Conservation (phyloP, 92 coral and sea anemone species). For the Phenganax stokvisi region DNA sequence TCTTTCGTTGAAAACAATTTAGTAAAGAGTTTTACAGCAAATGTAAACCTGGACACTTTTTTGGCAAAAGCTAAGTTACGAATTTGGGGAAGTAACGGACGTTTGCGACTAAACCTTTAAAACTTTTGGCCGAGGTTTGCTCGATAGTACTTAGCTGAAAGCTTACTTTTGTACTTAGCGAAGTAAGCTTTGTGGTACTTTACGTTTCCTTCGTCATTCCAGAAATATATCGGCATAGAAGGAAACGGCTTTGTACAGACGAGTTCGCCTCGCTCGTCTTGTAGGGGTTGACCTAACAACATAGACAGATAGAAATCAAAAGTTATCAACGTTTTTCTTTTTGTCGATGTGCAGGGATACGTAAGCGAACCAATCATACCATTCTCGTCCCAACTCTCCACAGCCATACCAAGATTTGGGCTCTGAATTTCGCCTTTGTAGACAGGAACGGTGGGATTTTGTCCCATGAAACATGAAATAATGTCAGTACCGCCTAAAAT, state of each 20-base stretch:
- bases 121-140: too few relatives aligned
- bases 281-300: conserved; percentile 61
- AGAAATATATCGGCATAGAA: conserved; percentile 87
- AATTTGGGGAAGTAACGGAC: too few relatives aligned
- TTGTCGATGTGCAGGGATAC: background rate
- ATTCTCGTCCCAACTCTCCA: conserved; percentile 84
- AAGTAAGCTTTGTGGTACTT: conserved; percentile 92
- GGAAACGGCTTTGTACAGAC: conserved; percentile 92
- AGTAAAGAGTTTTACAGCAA: background rate
- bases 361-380: conserved; percentile 41
- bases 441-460: conserved; percentile 82
- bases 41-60: too few relatives aligned
- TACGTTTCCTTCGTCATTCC: conserved; percentile 81
- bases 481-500: conserved; percentile 90
- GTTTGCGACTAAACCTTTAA: too few relatives aligned
- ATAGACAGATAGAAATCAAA: background rate
- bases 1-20: background rate
- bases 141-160: background rate
- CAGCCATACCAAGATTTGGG: conserved; percentile 95
- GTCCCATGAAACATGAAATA: conserved; percentile 92
- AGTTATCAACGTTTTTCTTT: background rate
- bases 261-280: conserved; percentile 82
- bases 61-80: too few relatives aligned
- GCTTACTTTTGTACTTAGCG: conserved; percentile 69
- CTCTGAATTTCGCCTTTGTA: conserved; percentile 95